Conservation (phyloP, 53 echinoderm and acorn worm genomes). For the Henricia sp. region DNA sequence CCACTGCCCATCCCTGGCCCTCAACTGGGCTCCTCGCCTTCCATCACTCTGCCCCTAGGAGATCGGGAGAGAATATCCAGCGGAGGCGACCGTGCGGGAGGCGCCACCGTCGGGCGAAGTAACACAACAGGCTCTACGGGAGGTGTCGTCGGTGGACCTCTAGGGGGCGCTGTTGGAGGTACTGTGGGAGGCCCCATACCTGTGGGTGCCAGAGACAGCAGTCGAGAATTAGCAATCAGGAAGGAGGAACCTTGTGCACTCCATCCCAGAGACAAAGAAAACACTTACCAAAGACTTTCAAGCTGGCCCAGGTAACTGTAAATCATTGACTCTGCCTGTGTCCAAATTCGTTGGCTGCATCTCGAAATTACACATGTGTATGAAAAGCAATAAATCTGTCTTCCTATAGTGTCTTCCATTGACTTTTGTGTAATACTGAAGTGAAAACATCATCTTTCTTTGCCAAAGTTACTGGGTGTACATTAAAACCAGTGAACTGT, state of each 20-base stretch:
- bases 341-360: too few relatives aligned
- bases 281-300: slow-evolving; percentile 15
- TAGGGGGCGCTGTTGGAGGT: slow-evolving; percentile 16
- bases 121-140: background rate
- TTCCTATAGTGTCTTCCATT: background rate
- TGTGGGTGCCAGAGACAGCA: slow-evolving; percentile 14
- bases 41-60: slow-evolving; percentile 44
- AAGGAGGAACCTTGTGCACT: slow-evolving; percentile 46
- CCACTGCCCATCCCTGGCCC: slow-evolving; percentile 50
- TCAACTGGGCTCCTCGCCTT: slow-evolving; percentile 42
- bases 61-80: slow-evolving; percentile 37
- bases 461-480: too few relatives aligned
- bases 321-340: too few relatives aligned
- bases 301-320: slow-evolving; percentile 40
- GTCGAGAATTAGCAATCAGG: slow-evolving; percentile 31
- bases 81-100: slow-evolving; percentile 31
- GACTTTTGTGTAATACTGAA: background rate
- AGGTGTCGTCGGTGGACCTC: background rate
- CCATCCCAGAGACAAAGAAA: slow-evolving; percentile 45
- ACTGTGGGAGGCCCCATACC: slow-evolving; percentile 10
- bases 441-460: background rate
- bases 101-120: slow-evolving; percentile 16
- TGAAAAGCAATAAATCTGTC: too few relatives aligned
- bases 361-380: too few relatives aligned
- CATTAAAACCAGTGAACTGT: too few relatives aligned